Evolutionary conservation across 2,797 vertebrate genomes (phyloP).

Genomic region (Ctenopoma multispine): DNA sequence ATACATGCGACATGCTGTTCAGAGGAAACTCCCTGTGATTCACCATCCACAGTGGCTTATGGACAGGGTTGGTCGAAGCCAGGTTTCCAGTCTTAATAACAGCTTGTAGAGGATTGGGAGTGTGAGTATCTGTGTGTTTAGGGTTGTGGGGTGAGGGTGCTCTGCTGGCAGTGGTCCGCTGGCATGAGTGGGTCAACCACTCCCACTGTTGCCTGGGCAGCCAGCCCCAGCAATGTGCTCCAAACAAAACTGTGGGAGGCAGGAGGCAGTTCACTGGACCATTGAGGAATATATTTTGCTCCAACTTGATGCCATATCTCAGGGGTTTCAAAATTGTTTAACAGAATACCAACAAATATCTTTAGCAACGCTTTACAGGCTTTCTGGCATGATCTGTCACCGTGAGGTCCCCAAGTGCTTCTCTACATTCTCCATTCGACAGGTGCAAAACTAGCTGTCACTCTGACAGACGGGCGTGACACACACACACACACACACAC

Average conservation of each 20-base stretch:
- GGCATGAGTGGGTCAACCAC: slow-evolving; percentile 65
- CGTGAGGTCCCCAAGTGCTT: slow-evolving; percentile 9
- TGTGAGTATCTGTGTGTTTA: slow-evolving; percentile 15
- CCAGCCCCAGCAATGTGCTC: slow-evolving; percentile 42
- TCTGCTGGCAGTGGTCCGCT: slow-evolving; percentile 45
- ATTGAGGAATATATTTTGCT: slow-evolving; percentile 32
- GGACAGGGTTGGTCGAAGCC: slow-evolving; percentile 37
- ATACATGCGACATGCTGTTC: slow-evolving; percentile 31
- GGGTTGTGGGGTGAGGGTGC: slow-evolving; percentile 23
- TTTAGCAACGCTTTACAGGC: slow-evolving; percentile 4
- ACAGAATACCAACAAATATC: background rate
- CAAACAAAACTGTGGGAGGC: slow-evolving; percentile 54
- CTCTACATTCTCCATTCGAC: slow-evolving; percentile 21
- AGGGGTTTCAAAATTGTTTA: slow-evolving; percentile 21
- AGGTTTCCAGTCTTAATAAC: slow-evolving; percentile 50
- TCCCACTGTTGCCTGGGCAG: slow-evolving; percentile 67
- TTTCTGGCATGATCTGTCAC: slow-evolving; percentile 3
- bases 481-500: slow-evolving; percentile 35
- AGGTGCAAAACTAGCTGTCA: slow-evolving; percentile 61
- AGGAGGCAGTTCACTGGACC: slow-evolving; percentile 49
- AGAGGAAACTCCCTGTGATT: slow-evolving; percentile 80
- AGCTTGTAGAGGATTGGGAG: slow-evolving; percentile 54
- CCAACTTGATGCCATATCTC: slow-evolving; percentile 33
- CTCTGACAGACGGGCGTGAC: slow-evolving; percentile 67
- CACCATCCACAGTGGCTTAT: slow-evolving; percentile 49